A percentile compares a stretch with the other conserved stretches of the same genome.
phyloP scores from a whole-genome alignment of 1,140 invertebrate species.

The Akabosia matsudoensis region DNA sequence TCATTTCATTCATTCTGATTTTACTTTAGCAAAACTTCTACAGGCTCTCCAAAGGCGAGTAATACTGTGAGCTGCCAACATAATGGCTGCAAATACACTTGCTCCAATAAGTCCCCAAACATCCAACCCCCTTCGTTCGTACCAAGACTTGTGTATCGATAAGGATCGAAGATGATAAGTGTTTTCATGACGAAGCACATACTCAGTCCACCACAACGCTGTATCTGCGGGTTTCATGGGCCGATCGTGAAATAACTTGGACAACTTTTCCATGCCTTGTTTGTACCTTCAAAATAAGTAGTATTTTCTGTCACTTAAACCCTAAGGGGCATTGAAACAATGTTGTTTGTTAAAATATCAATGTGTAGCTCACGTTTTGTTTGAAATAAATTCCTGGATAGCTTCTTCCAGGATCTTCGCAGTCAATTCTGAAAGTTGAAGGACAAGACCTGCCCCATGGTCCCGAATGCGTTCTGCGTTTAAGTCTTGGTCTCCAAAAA shows the following conservation, averaged over 20 bases:
- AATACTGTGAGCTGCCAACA: background rate
- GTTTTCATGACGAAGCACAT: conserved; percentile 47
- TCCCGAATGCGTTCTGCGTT: background rate
- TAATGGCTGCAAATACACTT: background rate
- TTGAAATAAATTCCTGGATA: background rate
- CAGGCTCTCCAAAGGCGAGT: too few species aligned
- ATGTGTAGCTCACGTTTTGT: background rate
- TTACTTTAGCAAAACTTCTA: too few species aligned
- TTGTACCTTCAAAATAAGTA: conserved; percentile 49
- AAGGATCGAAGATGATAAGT: conserved; percentile 51
- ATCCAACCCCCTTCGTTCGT: conserved; percentile 63
- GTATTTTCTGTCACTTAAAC: too few species aligned
- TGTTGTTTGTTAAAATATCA: too few species aligned
- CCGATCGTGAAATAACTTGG: conserved; percentile 49
- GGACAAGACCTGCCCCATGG: background rate
- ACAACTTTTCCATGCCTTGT: conserved; percentile 55
- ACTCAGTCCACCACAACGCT: conserved; percentile 48
- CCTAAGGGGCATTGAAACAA: background rate
- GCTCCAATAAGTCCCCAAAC: conserved; percentile 49
- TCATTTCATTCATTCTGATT: too few species aligned
- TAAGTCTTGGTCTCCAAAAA: background rate
- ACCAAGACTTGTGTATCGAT: conserved; percentile 54
- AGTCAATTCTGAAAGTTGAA: background rate
- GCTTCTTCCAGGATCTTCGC: background rate
- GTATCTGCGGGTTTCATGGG: conserved; percentile 38